These are phyloP conservation scores for Eupeodes luniger DNA, from an alignment of 2,888 invertebrate species.

Conservation along the genomic window DNA sequence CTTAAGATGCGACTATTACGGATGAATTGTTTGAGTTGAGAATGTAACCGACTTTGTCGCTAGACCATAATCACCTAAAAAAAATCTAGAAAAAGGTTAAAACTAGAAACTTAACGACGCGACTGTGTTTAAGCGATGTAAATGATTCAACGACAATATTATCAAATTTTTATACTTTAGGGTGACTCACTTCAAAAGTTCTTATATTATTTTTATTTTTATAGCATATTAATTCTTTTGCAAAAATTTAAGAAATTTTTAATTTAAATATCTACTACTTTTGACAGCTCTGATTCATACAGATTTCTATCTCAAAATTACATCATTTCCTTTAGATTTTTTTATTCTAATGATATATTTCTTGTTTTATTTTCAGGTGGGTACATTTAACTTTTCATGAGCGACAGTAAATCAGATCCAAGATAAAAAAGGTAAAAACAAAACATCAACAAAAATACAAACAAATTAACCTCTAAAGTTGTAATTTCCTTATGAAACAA, in stretches of 20 bases:
- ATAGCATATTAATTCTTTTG: too few species aligned
- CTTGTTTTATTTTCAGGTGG: constrained; percentile 44
- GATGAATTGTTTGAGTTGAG: too few species aligned
- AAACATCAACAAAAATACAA: background rate
- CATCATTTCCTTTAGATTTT: constrained; percentile 43
- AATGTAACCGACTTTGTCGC: too few species aligned
- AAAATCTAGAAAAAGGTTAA: too few species aligned
- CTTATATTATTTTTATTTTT: too few species aligned
- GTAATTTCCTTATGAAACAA: constrained; percentile 16
- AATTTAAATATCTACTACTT: background rate
- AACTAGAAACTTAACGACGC: too few species aligned
- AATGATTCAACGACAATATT: too few species aligned
- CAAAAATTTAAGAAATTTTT: background rate
- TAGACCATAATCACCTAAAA: too few species aligned
- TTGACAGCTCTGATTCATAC: background rate
- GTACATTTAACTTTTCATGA: constrained; percentile 19
- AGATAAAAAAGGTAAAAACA: constrained; percentile 27
- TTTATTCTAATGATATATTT: constrained; percentile 46
- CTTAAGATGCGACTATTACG: too few species aligned
- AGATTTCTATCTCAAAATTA: constrained; percentile 35
- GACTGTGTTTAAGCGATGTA: too few species aligned
- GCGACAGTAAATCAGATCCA: constrained; percentile 32
- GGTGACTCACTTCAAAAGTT: too few species aligned
- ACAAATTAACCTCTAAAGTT: constrained; percentile 21
- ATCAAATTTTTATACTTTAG: too few species aligned